These are phyloP conservation scores for Clivina fossor DNA, from an alignment of 2,888 invertebrate genomes.

Conservation along the genomic window DNA sequence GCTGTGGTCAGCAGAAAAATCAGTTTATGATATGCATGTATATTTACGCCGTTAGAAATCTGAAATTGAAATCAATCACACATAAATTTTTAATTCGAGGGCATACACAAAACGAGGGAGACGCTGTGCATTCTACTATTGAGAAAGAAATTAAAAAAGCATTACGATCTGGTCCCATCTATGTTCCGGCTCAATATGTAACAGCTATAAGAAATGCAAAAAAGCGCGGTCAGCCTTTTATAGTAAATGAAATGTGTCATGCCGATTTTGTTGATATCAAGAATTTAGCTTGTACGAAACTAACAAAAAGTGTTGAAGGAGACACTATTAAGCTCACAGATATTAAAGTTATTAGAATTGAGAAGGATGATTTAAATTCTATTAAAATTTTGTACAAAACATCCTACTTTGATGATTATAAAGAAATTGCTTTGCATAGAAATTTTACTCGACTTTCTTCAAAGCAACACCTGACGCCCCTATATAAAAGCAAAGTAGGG, in stretches of 20 bases:
- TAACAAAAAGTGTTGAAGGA: conserved; percentile 8
- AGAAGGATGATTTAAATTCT: background rate
- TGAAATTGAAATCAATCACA: background rate
- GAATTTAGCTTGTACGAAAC: conserved; percentile 2
- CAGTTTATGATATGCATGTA: conserved; percentile 11
- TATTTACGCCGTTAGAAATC: conserved; percentile 13
- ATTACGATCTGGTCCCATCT: background rate
- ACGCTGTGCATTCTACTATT: background rate
- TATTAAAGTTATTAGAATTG: conserved; percentile 4
- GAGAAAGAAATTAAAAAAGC: background rate
- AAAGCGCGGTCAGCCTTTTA: background rate
- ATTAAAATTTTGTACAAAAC: too few species aligned
- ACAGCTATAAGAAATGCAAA: background rate
- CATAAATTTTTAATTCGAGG: conserved; percentile 20
- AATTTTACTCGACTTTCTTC: too few species aligned
- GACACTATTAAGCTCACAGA: conserved; percentile 8
- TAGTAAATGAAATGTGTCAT: background rate
- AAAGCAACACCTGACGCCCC: too few species aligned
- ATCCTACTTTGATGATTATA: too few species aligned
- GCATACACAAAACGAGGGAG: conserved; percentile 26
- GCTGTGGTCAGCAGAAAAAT: conserved; percentile 19
- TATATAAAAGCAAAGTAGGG: too few species aligned
- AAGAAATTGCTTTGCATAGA: too few species aligned
- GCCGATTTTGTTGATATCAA: conserved; percentile 11
- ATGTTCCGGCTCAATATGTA: conserved; percentile 5